Conservation (phyloP, 2,888 invertebrate species). For the Lasiommata megera region DNA sequence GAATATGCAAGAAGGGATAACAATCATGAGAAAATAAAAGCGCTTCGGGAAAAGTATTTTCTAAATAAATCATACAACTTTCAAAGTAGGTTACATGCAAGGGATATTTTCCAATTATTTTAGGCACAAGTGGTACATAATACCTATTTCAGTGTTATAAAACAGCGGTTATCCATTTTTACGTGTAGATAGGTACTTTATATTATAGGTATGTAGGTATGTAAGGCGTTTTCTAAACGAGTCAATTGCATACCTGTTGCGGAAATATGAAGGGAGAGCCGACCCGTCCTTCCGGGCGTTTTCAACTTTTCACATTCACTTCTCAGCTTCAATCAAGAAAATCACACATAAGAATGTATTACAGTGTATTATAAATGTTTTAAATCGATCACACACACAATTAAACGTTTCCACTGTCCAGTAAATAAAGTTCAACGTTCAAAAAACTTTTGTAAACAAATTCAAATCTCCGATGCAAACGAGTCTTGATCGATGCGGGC, state of each 20-base stretch:
- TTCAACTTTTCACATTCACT: slow-evolving; percentile 64
- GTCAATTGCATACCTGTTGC: slow-evolving; percentile 55
- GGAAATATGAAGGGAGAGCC: slow-evolving; percentile 53
- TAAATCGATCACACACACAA: slow-evolving; percentile 9
- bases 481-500: slow-evolving; percentile 8
- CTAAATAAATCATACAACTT: no score
- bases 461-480: slow-evolving; percentile 34
- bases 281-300: slow-evolving; percentile 60
- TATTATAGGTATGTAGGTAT: no score
- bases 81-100: no score
- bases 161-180: no score
- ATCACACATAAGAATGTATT: slow-evolving; percentile 4
- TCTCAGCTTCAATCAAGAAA: slow-evolving; percentile 34
- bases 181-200: no score
- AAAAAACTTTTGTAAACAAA: slow-evolving; percentile 13
- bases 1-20: no score
- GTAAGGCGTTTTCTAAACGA: slow-evolving; percentile 28
- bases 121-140: no score
- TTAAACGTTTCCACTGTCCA: slow-evolving; percentile 4
- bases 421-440: not conserved
- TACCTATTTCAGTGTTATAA: no score
- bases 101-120: no score
- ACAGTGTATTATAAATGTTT: slow-evolving; percentile 12
- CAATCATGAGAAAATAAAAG: no score
- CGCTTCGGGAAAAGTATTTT: no score